phyloP scores from a whole-genome alignment of 2,888 invertebrate genomes.

The Eupithecia exiguata region DNA sequence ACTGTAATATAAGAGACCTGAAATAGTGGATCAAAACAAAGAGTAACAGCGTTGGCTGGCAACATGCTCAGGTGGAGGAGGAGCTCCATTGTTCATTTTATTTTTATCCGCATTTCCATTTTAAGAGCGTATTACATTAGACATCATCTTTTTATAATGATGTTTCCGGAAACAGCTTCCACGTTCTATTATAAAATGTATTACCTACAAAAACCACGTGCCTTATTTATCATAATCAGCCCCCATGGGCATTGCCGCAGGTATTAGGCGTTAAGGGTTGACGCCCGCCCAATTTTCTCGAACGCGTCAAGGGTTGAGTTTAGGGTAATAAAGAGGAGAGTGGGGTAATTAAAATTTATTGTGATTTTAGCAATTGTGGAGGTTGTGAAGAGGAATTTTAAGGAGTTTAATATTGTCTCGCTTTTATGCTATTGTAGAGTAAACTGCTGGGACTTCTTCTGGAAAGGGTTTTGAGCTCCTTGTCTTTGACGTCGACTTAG shows the following conservation, averaged over 20 bases:
- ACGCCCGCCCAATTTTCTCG: slow-evolving; percentile 41
- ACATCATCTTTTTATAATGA: slow-evolving; percentile 4
- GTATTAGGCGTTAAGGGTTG: slow-evolving; percentile 35
- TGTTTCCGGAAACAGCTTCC: neutral
- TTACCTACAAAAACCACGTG: slow-evolving; percentile 35
- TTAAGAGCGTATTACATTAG: neutral
- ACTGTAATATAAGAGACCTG: neutral
- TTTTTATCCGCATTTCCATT: neutral
- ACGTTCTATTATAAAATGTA: slow-evolving; percentile 27
- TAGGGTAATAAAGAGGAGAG: slow-evolving; percentile 43
- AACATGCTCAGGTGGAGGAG: neutral
- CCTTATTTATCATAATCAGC: slow-evolving; percentile 45
- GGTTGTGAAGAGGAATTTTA: slow-evolving; percentile 1
- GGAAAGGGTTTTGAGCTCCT: neutral
- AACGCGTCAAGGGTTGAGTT: slow-evolving; percentile 35
- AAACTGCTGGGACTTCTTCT: neutral
- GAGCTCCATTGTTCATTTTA: neutral
- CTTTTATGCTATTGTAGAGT: neutral
- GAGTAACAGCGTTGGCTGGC: neutral
- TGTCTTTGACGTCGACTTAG: neutral
- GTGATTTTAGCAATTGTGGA: slow-evolving; percentile 37
- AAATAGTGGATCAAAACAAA: neutral
- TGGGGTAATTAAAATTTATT: slow-evolving; percentile 44
- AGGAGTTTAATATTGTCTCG: slow-evolving; percentile 1
- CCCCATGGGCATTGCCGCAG: slow-evolving; percentile 21